phyloP scores from a whole-genome alignment of 2,797 vertebrate species.

The Phataginus tricuspis region DNA sequence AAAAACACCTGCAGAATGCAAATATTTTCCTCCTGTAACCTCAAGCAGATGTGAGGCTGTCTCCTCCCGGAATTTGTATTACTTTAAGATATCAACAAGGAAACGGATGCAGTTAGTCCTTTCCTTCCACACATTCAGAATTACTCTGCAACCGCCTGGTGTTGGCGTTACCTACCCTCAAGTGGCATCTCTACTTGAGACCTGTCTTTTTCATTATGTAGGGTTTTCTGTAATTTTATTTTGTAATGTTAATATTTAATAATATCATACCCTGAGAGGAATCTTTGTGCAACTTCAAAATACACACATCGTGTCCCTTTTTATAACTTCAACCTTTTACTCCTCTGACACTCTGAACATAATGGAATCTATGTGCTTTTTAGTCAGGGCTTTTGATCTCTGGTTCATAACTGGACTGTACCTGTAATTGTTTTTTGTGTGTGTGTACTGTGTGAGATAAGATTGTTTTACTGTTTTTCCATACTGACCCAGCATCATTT shows the following conservation, averaged over 20 bases:
- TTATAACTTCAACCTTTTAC: slow-evolving; percentile 45
- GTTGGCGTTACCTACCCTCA: background rate
- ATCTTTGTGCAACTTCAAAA: slow-evolving; percentile 54
- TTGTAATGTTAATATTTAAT: slow-evolving; percentile 74
- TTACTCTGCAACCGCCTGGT: background rate
- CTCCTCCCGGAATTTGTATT: slow-evolving; percentile 39
- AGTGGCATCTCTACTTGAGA: slow-evolving; percentile 24
- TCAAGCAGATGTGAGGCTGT: background rate
- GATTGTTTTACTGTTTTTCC: background rate
- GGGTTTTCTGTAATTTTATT: slow-evolving; percentile 66
- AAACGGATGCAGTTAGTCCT: slow-evolving; percentile 49
- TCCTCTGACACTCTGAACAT: background rate
- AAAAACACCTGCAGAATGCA: slow-evolving; percentile 9
- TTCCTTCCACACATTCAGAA: background rate
- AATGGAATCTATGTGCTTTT: background rate
- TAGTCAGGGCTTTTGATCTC: background rate
- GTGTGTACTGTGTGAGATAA: background rate
- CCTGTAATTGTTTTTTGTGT: background rate
- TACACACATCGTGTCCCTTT: background rate
- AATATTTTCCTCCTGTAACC: slow-evolving; percentile 5
- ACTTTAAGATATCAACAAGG: background rate
- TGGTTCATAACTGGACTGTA: background rate
- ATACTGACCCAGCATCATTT: background rate
- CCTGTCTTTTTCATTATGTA: slow-evolving; percentile 69
- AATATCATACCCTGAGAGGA: slow-evolving; percentile 6